Base-by-base conservation (phyloP, 1,140 invertebrate genomes). In the Temnothorax nylanderi region DNA sequence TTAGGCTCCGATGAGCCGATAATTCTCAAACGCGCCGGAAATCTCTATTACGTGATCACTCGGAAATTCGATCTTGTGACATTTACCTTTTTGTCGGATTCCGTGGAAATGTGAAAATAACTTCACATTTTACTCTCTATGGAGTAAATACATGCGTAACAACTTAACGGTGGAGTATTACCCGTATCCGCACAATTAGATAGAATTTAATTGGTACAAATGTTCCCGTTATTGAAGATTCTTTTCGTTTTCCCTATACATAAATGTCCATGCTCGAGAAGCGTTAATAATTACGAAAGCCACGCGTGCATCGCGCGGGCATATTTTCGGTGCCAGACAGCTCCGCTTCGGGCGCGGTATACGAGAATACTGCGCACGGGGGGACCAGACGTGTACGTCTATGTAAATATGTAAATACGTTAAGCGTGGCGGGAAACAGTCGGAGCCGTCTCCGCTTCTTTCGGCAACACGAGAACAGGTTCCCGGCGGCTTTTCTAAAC, bases 381-480 rank as follows among this genome's bases (percentile, higher is more conserved):
- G 65, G 41, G 41, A 47, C 67, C 51, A 81, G 65, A 26, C 75
- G 11, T 21, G 18, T 80, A 78, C 60, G 51, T 87, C 67, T 87
- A 77, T 85, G 72, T 76, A 85, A 89, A 90, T 89, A 89, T 87
- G 90, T 85, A 87, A 89, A 91, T 91, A 87, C 74, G 69, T 82
- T 60, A 67, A 75, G 26, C 75, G 80, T 87, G 86, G 54, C 80
- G 76, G 90, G 90, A 91, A 91, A 84, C 76, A 77, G 86, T 44
- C 64, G 44, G 54, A 49, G 41, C 26, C 58, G 77, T 86, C 80
- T 18, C 18, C 71, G 78, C 49, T 77, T 86, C 82, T 87, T 89
- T 88, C 90, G 77, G 81, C 78, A 91, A 91, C 91, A 91, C 81
- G 74, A 88, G 65, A 91, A 91, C 90, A 89, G 90, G 90, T 91